Conservation (phyloP, 2,888 invertebrate genomes). For the Drosophila picticornis region DNA sequence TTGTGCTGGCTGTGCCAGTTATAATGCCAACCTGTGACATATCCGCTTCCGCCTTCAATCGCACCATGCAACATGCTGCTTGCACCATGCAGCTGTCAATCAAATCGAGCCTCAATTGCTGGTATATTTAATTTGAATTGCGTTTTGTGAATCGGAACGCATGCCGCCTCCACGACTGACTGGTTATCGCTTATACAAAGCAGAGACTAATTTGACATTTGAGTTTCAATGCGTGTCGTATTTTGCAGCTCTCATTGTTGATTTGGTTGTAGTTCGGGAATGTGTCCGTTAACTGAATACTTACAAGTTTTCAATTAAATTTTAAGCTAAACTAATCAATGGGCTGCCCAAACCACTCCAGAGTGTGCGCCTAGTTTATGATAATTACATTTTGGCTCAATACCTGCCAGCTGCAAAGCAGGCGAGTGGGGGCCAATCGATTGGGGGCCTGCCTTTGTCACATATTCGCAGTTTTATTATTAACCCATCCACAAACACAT, state of each 20-base stretch:
- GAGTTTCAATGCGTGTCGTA: constrained; percentile 51
- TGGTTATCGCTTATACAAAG: constrained; percentile 30
- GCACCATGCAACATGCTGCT: constrained; percentile 19
- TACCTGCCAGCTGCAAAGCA: constrained; percentile 49
- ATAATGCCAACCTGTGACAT: constrained; percentile 61
- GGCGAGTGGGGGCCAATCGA: constrained; percentile 3
- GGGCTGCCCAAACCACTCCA: constrained; percentile 1
- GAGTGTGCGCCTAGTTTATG: constrained; percentile 41
- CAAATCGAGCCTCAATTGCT: constrained; percentile 47
- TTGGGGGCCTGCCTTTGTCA: constrained; percentile 35
- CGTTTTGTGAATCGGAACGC: constrained; percentile 35
- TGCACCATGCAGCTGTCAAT: constrained; percentile 63
- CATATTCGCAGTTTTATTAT: constrained; percentile 54
- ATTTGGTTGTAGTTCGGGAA: background rate
- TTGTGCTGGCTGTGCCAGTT: background rate
- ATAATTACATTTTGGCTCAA: constrained; percentile 67
- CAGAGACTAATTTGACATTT: constrained; percentile 49
- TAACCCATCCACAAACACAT: constrained; percentile 20
- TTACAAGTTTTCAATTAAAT: constrained; percentile 57
- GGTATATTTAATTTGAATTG: constrained; percentile 62
- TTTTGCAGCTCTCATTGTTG: constrained; percentile 12
- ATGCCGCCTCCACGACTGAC: constrained; percentile 37
- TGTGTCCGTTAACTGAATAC: constrained; percentile 23
- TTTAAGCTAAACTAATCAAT: constrained; percentile 51
- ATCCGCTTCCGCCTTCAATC: constrained; percentile 67